Evolutionary conservation across 2,797 vertebrate genomes (phyloP).

Genomic region (Pseudocheirus occidentalis): DNA sequence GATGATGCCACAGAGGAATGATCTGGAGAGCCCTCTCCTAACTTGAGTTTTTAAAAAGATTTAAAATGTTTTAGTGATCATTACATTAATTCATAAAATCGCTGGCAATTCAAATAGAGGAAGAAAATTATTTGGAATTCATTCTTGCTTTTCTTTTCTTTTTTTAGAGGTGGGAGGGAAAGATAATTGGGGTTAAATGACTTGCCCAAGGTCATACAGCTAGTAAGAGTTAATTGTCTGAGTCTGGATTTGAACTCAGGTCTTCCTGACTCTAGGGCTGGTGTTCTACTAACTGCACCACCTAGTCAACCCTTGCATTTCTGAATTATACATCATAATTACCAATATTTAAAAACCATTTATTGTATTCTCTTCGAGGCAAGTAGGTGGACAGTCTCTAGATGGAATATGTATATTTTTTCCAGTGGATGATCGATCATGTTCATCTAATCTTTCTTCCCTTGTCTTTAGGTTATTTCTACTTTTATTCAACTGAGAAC

Average conservation of each 20-base stretch:
- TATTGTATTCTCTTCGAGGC: background rate
- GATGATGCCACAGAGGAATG: background rate
- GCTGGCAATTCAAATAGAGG: background rate
- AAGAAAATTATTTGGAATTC: background rate
- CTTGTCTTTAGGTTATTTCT: background rate
- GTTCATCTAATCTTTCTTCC: too few species aligned
- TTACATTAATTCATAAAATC: too few species aligned
- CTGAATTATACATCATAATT: background rate
- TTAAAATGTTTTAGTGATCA: background rate
- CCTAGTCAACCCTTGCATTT: background rate
- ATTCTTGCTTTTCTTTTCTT: background rate
- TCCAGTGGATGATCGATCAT: too few species aligned
- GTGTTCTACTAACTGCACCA: too few species aligned
- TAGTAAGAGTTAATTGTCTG: too few species aligned
- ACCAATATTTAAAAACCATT: background rate
- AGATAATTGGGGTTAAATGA: too few species aligned
- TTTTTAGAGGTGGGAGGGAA: too few species aligned
- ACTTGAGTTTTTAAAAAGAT: constrained; percentile 27
- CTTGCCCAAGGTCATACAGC: too few species aligned
- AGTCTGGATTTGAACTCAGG: too few species aligned
- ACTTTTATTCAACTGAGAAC: background rate
- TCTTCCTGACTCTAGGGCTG: too few species aligned
- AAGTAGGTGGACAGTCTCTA: background rate
- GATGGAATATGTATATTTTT: too few species aligned
- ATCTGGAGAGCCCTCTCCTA: background rate